A percentile compares a stretch with the other conserved stretches of the same genome.
Conservation (phyloP, 2,888 invertebrate species). For the Eilema sororculum region DNA sequence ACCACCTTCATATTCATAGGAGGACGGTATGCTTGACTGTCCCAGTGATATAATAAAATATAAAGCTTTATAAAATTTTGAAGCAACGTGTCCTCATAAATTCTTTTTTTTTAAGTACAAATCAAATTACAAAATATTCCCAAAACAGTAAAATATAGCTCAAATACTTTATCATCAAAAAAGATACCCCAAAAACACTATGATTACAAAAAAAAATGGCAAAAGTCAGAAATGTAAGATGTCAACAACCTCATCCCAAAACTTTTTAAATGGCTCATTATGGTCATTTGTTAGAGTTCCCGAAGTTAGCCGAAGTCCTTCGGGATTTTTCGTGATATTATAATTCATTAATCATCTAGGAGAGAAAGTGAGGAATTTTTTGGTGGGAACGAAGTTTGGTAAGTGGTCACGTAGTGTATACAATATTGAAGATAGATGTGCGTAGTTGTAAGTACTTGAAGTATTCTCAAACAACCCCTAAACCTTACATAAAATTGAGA, state of each 20-base stretch:
- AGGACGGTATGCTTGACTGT: too few relatives aligned
- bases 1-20: too few relatives aligned
- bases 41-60: too few relatives aligned
- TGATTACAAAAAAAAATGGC: neutral
- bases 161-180: neutral
- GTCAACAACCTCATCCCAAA: conserved; percentile 20
- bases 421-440: neutral
- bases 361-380: neutral
- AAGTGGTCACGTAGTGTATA: neutral
- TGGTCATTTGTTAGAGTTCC: conserved; percentile 23
- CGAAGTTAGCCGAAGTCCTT: conserved; percentile 1
- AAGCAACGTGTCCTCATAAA: too few relatives aligned
- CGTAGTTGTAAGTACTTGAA: neutral
- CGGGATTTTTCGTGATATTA: conserved; percentile 9
- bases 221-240: conserved; percentile 9
- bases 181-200: neutral
- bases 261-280: conserved; percentile 29
- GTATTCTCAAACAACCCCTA: too few relatives aligned
- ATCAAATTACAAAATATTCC: too few relatives aligned
- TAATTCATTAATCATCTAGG: conserved; percentile 22
- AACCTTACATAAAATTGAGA: too few relatives aligned
- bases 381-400: neutral
- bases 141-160: too few relatives aligned
- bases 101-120: too few relatives aligned
- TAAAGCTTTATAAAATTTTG: too few relatives aligned